Percentiles rank a stretch among this genome's conserved stretches.
Evolutionary conservation across 2,113 vertebrate genomes (phyloP).

Genomic region (Podilymbus podiceps): DNA sequence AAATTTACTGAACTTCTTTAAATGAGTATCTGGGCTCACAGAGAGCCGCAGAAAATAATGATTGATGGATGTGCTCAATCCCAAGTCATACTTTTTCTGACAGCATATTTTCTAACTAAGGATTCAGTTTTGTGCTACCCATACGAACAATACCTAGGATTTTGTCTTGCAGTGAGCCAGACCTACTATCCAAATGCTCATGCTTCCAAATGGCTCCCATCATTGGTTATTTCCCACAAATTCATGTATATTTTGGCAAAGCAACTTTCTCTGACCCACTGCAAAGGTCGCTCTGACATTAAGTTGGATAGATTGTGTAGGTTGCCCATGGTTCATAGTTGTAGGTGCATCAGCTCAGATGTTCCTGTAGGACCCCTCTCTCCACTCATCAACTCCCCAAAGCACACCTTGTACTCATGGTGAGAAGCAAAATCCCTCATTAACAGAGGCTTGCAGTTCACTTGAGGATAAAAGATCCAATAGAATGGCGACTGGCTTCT

Average conservation of each 20-base stretch:
- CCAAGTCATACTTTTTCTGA: not conserved
- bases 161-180: not conserved
- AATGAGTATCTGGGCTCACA: not conserved
- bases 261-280: not conserved
- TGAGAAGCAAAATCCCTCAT: not conserved
- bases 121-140: not conserved
- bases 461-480: not conserved
- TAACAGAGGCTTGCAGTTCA: not conserved
- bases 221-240: not conserved
- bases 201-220: not conserved
- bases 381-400: not conserved
- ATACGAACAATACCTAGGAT: not conserved
- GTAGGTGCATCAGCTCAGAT: not conserved
- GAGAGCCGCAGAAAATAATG: not conserved
- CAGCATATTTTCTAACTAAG: not conserved
- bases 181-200: not conserved
- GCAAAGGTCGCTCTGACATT: not conserved
- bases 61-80: not conserved
- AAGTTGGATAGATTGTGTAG: not conserved
- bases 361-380: not conserved
- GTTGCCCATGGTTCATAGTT: not conserved
- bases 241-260: not conserved
- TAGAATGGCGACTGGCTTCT: not conserved
- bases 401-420: not conserved
- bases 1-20: not conserved